A percentile compares a stretch with the other conserved stretches of the same genome.
phyloP scores from a whole-genome alignment of 2,113 vertebrate species.

The Siniperca knerii region DNA sequence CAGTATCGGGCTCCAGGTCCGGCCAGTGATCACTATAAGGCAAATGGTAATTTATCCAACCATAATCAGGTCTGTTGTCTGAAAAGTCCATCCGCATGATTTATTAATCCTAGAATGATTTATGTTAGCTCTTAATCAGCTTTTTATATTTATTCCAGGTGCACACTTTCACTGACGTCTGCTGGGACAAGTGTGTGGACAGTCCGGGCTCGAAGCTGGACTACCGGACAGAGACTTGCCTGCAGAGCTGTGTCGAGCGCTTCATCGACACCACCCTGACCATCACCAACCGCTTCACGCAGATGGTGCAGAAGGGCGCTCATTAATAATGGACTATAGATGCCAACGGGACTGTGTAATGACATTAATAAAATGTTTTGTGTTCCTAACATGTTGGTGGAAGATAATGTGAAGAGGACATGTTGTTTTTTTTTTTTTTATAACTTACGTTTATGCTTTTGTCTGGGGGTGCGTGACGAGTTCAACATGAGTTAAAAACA shows the following conservation, averaged over 20 bases:
- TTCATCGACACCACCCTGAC: conserved; percentile 93
- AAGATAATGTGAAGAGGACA: conserved; percentile 11
- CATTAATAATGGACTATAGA: conserved; percentile 67
- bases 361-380: background rate
- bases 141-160: conserved; percentile 79
- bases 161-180: conserved; percentile 92
- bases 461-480: background rate
- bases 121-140: background rate
- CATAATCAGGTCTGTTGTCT: background rate
- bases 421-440: background rate
- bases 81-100: background rate
- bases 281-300: conserved; percentile 92
- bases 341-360: background rate
- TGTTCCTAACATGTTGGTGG: background rate
- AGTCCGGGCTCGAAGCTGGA: conserved; percentile 90
- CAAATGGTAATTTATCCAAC: background rate
- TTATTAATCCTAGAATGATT: background rate
- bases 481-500: background rate
- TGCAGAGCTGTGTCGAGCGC: conserved; percentile 91
- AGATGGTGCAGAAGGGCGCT: conserved; percentile 91
- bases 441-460: background rate
- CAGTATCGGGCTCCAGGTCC: background rate
- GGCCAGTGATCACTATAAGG: background rate
- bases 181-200: conserved; percentile 95
- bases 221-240: conserved; percentile 89